Evolutionary conservation across 2,797 vertebrate genomes (phyloP), one percentile per base, ranked within the genome.

Genomic region (Numenius phaeopus): DNA sequence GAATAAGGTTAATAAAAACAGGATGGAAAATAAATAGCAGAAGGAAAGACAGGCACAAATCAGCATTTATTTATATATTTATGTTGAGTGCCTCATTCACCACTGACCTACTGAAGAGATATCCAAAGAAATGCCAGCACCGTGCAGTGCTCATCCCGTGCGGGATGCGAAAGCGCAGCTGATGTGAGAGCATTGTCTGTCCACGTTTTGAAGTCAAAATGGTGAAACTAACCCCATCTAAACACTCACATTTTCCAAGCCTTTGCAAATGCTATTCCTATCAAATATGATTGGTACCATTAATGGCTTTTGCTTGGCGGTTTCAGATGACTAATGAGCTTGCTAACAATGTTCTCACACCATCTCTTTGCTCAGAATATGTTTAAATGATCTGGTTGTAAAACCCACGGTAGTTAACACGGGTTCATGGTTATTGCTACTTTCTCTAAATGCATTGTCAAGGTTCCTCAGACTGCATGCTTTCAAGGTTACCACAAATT

Each of bases 81-180:
- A 2, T 32, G 23, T 13, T 32, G 57, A 69, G 39, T 39, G 22
- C 52, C 67, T 87, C 37, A 1, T 55, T 89, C 59, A 5, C 76
- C 1, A 1, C 44, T 46, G 69, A 24, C 39, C 65, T n/a, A 10
- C 46, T 46, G 0, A 27, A 39, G 37, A 64, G 39, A 21, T 2
- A 13, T 0, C 58, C 49, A 6, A 11, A 55, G 61, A 34, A 66
- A 58, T 9, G n/a, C 49, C 54, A 14, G 3, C n/a, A 3, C 14
- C 0, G 0, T 0, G 0, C 46, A 10, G 49, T 9, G 17, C 54
- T 29, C 17, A 3, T 2, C 55, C 11, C 29, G n/a, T 1, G 50
- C 3, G 14, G 17, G 69, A 3, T 0, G 20, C 62, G 37, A 29
- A 4, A 44, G 49, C 21, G 49, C 30, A 24, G 49, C 81, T 5